Evolutionary conservation across 64 coral and sea anemone genomes (phyloP).

Genomic region (Anthopleura sola): DNA sequence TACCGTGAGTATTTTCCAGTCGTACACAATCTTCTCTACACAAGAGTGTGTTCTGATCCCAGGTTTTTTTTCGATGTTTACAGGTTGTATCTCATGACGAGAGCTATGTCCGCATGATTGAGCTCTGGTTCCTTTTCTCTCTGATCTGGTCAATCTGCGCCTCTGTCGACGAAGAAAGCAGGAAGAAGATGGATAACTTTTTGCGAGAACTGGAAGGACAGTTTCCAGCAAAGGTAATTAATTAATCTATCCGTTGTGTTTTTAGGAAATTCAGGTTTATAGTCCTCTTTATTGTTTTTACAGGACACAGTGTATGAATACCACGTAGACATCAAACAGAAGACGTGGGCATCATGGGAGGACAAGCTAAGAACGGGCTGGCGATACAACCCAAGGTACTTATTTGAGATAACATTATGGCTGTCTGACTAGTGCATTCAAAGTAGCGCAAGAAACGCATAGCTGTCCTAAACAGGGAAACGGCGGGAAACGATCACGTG

Average conservation of each 20-base stretch:
- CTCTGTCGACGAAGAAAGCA: constrained; percentile 95
- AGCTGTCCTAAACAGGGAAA: no score
- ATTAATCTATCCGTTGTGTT: background rate
- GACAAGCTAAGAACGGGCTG: constrained; percentile 92
- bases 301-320: constrained; percentile 99
- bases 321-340: constrained; percentile 94
- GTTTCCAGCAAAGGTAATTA: constrained; percentile 83
- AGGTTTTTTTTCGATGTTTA: background rate
- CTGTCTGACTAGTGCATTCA: no score
- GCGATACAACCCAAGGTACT: constrained; percentile 94
- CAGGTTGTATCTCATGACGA: constrained; percentile 89
- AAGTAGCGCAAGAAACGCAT: no score
- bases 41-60: background rate
- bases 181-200: constrained; percentile 99
- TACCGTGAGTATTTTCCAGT: background rate
- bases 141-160: constrained; percentile 98
- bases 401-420: constrained; percentile 61
- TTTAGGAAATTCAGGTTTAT: no score
- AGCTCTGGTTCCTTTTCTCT: constrained; percentile 96
- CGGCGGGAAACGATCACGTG: background rate
- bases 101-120: constrained; percentile 89
- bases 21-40: no score
- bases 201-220: constrained; percentile 97
- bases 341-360: constrained; percentile 91
- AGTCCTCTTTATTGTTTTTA: background rate